Evolutionary conservation across 2,113 vertebrate species (phyloP).

Genomic region (Pica pica): DNA sequence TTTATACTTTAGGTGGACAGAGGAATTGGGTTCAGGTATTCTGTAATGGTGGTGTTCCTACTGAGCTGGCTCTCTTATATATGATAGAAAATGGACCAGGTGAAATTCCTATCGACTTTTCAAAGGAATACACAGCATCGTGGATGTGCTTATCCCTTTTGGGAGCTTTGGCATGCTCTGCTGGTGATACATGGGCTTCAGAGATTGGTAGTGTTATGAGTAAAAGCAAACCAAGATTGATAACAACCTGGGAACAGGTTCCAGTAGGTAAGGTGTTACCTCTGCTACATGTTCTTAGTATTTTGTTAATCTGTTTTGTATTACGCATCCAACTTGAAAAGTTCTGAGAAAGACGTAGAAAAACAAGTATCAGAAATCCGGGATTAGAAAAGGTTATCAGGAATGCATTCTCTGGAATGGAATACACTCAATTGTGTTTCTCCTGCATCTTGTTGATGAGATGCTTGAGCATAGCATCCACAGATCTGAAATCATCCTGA

Average conservation of each 20-base stretch:
- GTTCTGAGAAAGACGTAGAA: background rate
- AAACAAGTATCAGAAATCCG: background rate
- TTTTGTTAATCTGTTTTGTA: background rate
- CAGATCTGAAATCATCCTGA: background rate
- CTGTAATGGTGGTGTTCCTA: conserved; percentile 91
- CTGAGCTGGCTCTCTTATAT: conserved; percentile 91
- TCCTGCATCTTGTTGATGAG: background rate
- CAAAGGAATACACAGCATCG: conserved; percentile 87
- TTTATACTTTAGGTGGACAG: conserved; percentile 82
- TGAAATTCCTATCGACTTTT: conserved; percentile 92
- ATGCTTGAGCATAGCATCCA: background rate
- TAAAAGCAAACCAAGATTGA: conserved; percentile 82
- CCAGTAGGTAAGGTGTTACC: conserved; percentile 82
- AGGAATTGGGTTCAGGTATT: conserved; percentile 96
- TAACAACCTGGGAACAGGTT: conserved; percentile 93
- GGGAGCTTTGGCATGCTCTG: conserved; percentile 85
- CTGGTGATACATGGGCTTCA: conserved; percentile 95
- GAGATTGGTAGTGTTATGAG: conserved; percentile 88
- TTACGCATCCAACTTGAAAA: background rate
- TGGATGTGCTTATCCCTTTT: conserved; percentile 97
- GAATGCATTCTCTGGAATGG: background rate
- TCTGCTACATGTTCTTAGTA: background rate
- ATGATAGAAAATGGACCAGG: conserved; percentile 96
- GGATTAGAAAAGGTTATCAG: background rate
- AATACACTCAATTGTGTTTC: background rate